phyloP scores from a whole-genome alignment of 2,797 vertebrate genomes.

The Morus bassanus region DNA sequence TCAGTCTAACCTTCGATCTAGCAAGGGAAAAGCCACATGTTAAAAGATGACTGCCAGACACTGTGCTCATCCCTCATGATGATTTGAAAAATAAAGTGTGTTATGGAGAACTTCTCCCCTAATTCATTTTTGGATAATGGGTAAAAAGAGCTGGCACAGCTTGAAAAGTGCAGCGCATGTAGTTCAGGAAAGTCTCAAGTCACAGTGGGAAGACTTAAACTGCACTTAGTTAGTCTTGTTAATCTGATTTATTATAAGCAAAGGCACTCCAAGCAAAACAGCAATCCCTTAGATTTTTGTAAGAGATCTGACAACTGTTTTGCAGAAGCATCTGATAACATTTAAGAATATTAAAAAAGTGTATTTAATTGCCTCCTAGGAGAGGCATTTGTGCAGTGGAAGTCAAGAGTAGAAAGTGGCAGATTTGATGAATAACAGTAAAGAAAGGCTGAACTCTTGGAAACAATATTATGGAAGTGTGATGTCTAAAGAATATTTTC shows the following conservation, averaged over 20 bases:
- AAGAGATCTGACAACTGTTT: conserved; percentile 25
- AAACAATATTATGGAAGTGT: neutral
- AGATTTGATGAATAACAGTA: neutral
- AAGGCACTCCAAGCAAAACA: conserved; percentile 1
- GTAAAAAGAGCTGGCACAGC: conserved; percentile 52
- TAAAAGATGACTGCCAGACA: neutral
- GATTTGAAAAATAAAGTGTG: neutral
- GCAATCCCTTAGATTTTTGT: conserved; percentile 2
- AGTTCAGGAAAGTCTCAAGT: neutral
- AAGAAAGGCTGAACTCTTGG: neutral
- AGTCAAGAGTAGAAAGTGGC: neutral
- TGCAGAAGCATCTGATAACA: neutral
- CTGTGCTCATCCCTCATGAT: neutral
- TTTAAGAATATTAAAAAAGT: conserved; percentile 28
- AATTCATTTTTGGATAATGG: conserved; percentile 42
- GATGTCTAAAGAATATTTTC: neutral
- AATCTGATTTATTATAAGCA: conserved; percentile 62
- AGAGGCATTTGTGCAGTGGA: conserved; percentile 14
- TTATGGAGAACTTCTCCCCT: neutral
- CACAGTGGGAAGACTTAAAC: conserved; percentile 51
- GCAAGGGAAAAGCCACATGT: neutral
- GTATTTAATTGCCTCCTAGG: conserved; percentile 39
- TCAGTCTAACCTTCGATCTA: neutral
- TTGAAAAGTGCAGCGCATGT: conserved; percentile 37
- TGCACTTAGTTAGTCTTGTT: conserved; percentile 41